phyloP scores from a whole-genome alignment of 2,113 vertebrate genomes.

The Crocuta crocuta region DNA sequence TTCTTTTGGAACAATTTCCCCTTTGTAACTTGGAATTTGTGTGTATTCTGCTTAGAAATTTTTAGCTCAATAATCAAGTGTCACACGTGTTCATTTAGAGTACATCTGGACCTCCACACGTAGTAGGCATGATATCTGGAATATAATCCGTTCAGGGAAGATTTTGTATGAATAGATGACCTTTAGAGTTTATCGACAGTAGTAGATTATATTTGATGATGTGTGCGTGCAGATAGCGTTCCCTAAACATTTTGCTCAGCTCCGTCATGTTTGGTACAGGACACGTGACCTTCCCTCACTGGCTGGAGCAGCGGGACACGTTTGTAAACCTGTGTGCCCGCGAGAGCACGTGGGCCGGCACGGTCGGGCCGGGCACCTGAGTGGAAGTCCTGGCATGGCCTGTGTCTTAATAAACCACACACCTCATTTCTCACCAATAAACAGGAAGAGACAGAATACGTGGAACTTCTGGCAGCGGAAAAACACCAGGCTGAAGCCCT shows the following conservation, averaged over 20 bases:
- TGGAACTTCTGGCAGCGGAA: constrained; percentile 96
- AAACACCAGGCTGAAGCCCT: constrained; percentile 96
- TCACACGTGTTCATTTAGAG: not conserved
- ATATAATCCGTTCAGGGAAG: not conserved
- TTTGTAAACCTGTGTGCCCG: not conserved
- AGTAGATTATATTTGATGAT: accelerated
- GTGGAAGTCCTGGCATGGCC: not conserved
- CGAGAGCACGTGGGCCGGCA: not conserved
- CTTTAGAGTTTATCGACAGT: not conserved
- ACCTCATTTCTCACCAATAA: constrained; percentile 57
- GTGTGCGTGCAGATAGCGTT: not conserved
- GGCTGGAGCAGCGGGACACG: no score
- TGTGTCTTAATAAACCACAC: not conserved
- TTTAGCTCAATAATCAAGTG: not conserved
- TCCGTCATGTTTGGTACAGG: not conserved
- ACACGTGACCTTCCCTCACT: not conserved
- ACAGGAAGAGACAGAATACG: constrained; percentile 97
- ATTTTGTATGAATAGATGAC: no score
- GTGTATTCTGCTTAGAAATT: not conserved
- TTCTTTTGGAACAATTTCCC: not conserved
- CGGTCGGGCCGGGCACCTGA: not conserved
- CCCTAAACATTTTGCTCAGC: not conserved
- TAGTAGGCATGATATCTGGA: not conserved
- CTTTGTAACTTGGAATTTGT: not conserved
- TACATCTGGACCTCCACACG: accelerated